phyloP scores from a whole-genome alignment of 2,113 vertebrate genomes.

The Odobenus rosmarus region DNA sequence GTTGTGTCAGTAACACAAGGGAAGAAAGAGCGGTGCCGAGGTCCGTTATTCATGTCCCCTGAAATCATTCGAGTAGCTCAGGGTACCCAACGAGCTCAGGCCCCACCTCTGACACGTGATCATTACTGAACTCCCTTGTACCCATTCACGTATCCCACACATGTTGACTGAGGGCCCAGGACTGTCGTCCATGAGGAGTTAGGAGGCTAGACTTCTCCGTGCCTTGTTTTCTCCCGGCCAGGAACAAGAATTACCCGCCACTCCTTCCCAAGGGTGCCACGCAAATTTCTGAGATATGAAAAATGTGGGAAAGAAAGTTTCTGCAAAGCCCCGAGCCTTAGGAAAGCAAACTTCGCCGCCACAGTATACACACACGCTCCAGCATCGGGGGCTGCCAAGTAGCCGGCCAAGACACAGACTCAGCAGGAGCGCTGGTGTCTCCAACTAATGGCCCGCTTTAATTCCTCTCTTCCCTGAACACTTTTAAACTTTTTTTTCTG shows the following conservation, averaged over 20 bases:
- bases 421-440: not conserved
- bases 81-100: not conserved
- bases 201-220: not conserved
- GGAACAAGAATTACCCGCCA: not conserved
- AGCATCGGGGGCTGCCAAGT: not conserved
- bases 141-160: not conserved
- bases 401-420: constrained; percentile 50
- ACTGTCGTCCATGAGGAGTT: not conserved
- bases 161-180: not conserved
- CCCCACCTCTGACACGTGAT: not conserved
- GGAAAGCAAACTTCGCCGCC: not conserved
- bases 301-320: constrained; percentile 53
- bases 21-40: not conserved
- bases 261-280: not conserved
- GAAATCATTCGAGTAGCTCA: not conserved
- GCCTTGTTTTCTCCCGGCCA: not conserved
- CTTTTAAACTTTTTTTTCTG: constrained; percentile 71
- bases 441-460: constrained; percentile 32
- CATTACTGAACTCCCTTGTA: not conserved
- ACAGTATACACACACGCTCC: constrained; percentile 25
- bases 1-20: not conserved
- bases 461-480: constrained; percentile 66
- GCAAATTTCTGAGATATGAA: not conserved
- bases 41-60: not conserved
- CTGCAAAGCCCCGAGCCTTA: constrained; percentile 19